Evolutionary conservation across 2,888 invertebrate genomes (phyloP).

Genomic region (Lysandra bellargus): DNA sequence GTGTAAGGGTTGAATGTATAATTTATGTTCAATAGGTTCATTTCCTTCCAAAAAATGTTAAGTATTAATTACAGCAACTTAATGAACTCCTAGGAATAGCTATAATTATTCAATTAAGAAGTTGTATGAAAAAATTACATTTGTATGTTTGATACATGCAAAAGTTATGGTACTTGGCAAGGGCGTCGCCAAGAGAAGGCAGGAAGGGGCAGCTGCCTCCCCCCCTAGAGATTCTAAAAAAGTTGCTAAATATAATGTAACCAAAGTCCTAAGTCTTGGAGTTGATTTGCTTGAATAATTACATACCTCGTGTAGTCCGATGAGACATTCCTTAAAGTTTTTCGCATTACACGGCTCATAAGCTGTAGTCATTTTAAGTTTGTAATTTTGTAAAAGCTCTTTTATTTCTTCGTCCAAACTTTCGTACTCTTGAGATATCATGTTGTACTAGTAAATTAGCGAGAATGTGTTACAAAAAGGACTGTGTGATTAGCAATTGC

Average conservation of each 20-base stretch:
- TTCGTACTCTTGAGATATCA: slow-evolving; percentile 48
- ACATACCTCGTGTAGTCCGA: slow-evolving; percentile 65
- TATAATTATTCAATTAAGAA: not conserved
- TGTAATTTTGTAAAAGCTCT: slow-evolving; percentile 69
- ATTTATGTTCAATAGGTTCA: slow-evolving; percentile 61
- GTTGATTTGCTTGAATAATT: not conserved
- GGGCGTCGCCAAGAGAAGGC: no score
- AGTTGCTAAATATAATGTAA: no score
- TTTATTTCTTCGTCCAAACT: slow-evolving; percentile 69
- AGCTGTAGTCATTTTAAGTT: slow-evolving; percentile 62
- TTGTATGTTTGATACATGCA: not conserved
- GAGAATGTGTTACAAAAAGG: not conserved
- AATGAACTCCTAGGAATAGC: not conserved
- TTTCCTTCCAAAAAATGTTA: slow-evolving; percentile 54
- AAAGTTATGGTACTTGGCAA: not conserved
- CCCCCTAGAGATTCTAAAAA: no score
- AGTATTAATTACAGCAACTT: not conserved
- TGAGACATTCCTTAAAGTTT: slow-evolving; percentile 68
- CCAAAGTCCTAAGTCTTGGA: no score
- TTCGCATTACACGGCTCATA: slow-evolving; percentile 68
- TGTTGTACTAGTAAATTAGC: not conserved
- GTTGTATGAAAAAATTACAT: not conserved
- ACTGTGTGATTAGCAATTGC: not conserved
- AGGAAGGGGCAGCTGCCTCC: no score
- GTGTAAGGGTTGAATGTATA: slow-evolving; percentile 69